phyloP scores from a whole-genome alignment of 2,888 invertebrate species.

The Lypha dubia region DNA sequence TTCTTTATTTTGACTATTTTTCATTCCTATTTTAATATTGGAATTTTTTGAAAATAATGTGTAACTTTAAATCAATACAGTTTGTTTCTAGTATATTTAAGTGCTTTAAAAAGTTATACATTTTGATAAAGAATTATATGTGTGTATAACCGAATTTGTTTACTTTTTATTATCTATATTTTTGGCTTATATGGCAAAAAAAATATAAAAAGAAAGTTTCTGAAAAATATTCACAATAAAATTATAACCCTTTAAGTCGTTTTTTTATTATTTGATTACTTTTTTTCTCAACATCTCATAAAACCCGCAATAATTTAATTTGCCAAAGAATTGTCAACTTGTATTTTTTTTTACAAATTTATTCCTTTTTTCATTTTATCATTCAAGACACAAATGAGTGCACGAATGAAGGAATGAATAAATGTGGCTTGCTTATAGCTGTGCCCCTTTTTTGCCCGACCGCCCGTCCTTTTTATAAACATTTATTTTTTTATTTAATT shows the following conservation, averaged over 20 bases:
- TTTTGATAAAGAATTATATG: too few species aligned
- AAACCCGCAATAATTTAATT: slow-evolving; percentile 72
- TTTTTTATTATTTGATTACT: slow-evolving; percentile 62
- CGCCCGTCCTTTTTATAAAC: slow-evolving; percentile 25
- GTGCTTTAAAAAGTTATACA: too few species aligned
- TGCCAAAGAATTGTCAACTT: slow-evolving; percentile 70
- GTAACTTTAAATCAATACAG: too few species aligned
- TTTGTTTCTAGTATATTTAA: too few species aligned
- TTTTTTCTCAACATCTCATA: slow-evolving; percentile 66
- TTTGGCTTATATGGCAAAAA: too few species aligned
- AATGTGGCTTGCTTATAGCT: slow-evolving; percentile 60
- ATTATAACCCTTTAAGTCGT: slow-evolving; percentile 55
- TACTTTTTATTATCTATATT: too few species aligned
- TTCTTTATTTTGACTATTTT: too few species aligned
- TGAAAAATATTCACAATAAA: slow-evolving; percentile 18
- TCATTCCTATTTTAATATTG: too few species aligned
- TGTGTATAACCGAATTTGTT: too few species aligned
- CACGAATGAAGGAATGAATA: slow-evolving; percentile 54
- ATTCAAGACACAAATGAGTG: slow-evolving; percentile 53
- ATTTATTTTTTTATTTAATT: slow-evolving; percentile 49
- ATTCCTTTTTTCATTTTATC: slow-evolving; percentile 20
- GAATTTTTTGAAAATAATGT: too few species aligned
- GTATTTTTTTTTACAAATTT: slow-evolving; percentile 54
- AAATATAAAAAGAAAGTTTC: slow-evolving; percentile 1
- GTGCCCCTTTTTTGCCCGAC: slow-evolving; percentile 24